These are phyloP conservation scores for Amblyraja radiata DNA, from an alignment of 2,797 vertebrate genomes.

Conservation along the genomic window DNA sequence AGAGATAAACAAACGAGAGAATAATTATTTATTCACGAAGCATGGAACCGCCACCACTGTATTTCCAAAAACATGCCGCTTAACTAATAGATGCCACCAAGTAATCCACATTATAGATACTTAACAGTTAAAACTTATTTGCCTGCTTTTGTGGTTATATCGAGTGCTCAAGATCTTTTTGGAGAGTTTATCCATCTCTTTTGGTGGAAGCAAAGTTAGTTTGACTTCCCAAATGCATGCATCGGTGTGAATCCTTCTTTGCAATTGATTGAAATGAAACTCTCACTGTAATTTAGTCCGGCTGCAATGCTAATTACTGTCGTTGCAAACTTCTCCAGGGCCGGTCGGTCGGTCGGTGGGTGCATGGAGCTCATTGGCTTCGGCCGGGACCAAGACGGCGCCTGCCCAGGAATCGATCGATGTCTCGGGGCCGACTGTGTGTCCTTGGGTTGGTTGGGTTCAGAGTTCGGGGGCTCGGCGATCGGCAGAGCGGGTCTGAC, in stretches of 20 bases:
- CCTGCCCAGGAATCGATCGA: neutral
- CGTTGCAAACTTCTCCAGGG: neutral
- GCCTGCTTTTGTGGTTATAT: neutral
- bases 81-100: neutral
- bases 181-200: neutral
- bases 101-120: neutral
- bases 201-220: neutral
- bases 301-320: neutral
- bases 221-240: neutral
- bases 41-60: neutral
- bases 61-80: neutral
- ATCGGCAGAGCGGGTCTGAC: neutral
- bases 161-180: neutral
- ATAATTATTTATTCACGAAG: constrained; percentile 1
- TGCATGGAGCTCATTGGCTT: neutral
- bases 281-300: neutral
- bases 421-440: neutral
- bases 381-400: neutral
- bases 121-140: neutral
- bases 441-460: neutral
- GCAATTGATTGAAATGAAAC: constrained; percentile 41
- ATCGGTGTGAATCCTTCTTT: constrained; percentile 42
- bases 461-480: neutral
- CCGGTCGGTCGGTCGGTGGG: too few species aligned
- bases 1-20: neutral